Evolutionary conservation across 2,113 vertebrate species (phyloP).

Genomic region (Stigmatopora argus): DNA sequence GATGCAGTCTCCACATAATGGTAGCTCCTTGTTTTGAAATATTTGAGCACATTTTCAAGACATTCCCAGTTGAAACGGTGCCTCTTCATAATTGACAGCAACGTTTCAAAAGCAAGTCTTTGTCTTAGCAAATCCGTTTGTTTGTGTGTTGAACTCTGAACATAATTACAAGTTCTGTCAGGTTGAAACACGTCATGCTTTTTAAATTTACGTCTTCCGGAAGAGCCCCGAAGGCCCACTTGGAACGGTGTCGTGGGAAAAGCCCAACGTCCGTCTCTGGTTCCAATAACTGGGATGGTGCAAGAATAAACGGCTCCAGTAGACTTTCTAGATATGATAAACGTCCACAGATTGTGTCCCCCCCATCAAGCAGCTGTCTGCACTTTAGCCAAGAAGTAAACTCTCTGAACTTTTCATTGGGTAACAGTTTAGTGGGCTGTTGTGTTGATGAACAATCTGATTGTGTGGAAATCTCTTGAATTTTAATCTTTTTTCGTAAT

Average conservation of each 20-base stretch:
- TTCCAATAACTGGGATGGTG: slow-evolving; percentile 8
- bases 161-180: slow-evolving; percentile 49
- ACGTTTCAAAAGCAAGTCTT: slow-evolving; percentile 12
- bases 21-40: not conserved
- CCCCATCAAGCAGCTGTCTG: not conserved
- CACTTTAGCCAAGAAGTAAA: not conserved
- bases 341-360: not conserved
- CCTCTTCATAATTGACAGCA: not conserved
- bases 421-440: not conserved
- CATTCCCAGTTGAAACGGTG: not conserved
- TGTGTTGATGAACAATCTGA: not conserved
- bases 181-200: slow-evolving; percentile 43
- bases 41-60: too few species aligned
- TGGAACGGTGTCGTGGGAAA: slow-evolving; percentile 15
- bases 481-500: too few species aligned
- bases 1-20: too few species aligned
- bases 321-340: not conserved
- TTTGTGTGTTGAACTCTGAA: slow-evolving; percentile 19
- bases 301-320: not conserved
- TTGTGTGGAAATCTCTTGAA: not conserved
- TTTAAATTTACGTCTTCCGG: slow-evolving; percentile 26
- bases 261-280: slow-evolving; percentile 1
- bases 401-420: not conserved
- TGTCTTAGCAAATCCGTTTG: slow-evolving; percentile 11
- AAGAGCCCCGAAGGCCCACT: slow-evolving; percentile 38